These are phyloP conservation scores for Brachirus orientalis DNA, from an alignment of 2,113 vertebrate species.

Conservation along the genomic window DNA sequence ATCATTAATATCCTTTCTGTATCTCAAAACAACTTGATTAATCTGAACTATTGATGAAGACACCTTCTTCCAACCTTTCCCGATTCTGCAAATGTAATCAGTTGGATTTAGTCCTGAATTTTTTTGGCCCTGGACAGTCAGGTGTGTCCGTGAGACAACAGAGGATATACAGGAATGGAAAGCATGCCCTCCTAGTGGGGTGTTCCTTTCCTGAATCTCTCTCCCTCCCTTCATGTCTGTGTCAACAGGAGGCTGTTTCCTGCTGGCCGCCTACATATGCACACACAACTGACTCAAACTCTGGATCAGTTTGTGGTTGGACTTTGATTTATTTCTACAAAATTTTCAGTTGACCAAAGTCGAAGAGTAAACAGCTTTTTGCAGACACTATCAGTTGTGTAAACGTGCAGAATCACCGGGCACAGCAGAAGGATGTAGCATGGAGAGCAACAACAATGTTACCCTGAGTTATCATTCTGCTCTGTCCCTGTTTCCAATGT, in stretches of 20 bases:
- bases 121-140: neutral
- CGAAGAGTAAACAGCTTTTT: neutral
- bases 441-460: no score
- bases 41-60: no score
- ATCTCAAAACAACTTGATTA: no score
- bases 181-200: slow-evolving; percentile 48
- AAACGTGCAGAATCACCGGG: no score
- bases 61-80: no score
- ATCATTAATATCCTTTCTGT: no score
- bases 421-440: no score
- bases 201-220: slow-evolving; percentile 48
- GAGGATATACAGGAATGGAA: slow-evolving; percentile 58
- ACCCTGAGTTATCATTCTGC: no score
- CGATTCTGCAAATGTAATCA: neutral
- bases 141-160: slow-evolving; percentile 27
- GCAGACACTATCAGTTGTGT: neutral
- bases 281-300: slow-evolving; percentile 10
- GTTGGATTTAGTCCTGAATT: neutral
- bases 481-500: no score
- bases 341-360: slow-evolving; percentile 9
- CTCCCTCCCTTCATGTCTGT: neutral
- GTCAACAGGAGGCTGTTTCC: slow-evolving; percentile 54
- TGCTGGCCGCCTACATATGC: slow-evolving; percentile 41
- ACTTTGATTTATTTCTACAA: slow-evolving; percentile 27
- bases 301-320: slow-evolving; percentile 25